These are phyloP conservation scores for Gymnoscopelus microlampas DNA, from an alignment of 2,797 vertebrate genomes.

Conservation along the genomic window DNA sequence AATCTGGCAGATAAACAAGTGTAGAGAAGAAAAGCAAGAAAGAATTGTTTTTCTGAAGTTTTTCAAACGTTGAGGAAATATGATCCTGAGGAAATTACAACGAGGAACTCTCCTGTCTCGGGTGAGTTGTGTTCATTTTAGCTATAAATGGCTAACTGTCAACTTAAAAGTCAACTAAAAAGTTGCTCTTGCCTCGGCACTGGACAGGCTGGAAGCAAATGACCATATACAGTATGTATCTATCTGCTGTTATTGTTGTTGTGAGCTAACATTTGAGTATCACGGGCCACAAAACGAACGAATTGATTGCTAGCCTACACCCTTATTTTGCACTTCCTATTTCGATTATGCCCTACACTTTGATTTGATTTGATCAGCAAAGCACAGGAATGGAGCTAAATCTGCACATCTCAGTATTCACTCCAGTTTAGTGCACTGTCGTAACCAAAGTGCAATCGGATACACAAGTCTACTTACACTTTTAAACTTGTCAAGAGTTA, in stretches of 20 bases:
- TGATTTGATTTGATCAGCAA: not conserved
- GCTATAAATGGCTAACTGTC: not conserved
- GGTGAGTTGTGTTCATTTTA: conserved; percentile 61
- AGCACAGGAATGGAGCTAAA: not conserved
- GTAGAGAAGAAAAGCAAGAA: not conserved
- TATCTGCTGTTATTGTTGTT: no score
- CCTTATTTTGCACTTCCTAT: conserved; percentile 41
- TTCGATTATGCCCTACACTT: conserved; percentile 22
- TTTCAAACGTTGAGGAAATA: conserved; percentile 32
- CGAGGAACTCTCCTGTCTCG: conserved; percentile 57
- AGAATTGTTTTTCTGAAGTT: not conserved
- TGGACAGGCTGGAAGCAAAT: no score
- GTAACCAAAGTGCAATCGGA: no score
- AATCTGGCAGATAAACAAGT: not conserved
- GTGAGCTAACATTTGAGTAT: no score
- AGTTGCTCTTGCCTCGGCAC: no score
- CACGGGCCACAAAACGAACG: no score
- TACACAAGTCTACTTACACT: no score
- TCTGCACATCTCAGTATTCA: no score
- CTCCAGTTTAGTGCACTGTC: no score
- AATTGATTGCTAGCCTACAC: not conserved
- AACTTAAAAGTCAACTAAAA: no score
- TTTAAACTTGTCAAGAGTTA: no score
- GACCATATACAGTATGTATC: no score
- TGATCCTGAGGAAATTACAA: conserved; percentile 74